Conservation (phyloP, 1,140 invertebrate species). For the Conopomorpha cramerella region DNA sequence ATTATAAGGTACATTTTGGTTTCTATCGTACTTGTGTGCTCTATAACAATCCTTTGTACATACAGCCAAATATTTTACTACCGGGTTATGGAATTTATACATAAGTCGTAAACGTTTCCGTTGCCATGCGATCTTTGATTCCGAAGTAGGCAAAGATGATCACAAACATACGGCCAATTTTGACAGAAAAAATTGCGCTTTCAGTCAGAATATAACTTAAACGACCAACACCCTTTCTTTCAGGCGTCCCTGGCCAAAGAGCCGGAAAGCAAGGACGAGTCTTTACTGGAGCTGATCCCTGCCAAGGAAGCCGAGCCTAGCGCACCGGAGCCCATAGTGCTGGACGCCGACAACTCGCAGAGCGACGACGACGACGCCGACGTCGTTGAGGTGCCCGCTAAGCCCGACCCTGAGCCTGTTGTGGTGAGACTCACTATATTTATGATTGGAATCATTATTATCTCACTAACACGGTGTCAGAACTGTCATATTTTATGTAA, state of each 20-base stretch:
- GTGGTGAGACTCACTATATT: conserved; percentile 25
- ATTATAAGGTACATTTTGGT: conserved; percentile 71
- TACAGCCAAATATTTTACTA: not conserved
- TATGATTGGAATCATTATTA: too few species aligned
- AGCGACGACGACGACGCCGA: conserved; percentile 62
- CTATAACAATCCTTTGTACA: too few species aligned
- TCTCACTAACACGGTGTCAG: too few species aligned
- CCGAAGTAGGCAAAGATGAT: too few species aligned
- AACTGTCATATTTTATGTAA: too few species aligned
- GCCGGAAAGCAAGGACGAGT: conserved; percentile 19
- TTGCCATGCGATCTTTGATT: too few species aligned
- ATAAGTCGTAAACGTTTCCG: too few species aligned
- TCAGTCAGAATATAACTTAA: not conserved
- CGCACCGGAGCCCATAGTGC: conserved; percentile 48
- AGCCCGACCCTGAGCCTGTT: conserved; percentile 14
- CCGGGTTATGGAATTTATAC: too few species aligned
- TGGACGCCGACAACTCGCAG: conserved; percentile 54
- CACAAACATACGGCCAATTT: too few species aligned
- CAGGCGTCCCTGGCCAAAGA: conserved; percentile 44
- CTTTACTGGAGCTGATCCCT: conserved; percentile 17
- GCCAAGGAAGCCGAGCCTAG: conserved; percentile 26
- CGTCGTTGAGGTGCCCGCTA: conserved; percentile 51
- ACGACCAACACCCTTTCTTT: not conserved
- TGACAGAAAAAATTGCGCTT: too few species aligned
- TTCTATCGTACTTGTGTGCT: too few species aligned